A percentile compares a stretch with the other conserved stretches of the same genome.
phyloP scores from a whole-genome alignment of 2,888 invertebrate genomes.

The Cheilosia scutellata region DNA sequence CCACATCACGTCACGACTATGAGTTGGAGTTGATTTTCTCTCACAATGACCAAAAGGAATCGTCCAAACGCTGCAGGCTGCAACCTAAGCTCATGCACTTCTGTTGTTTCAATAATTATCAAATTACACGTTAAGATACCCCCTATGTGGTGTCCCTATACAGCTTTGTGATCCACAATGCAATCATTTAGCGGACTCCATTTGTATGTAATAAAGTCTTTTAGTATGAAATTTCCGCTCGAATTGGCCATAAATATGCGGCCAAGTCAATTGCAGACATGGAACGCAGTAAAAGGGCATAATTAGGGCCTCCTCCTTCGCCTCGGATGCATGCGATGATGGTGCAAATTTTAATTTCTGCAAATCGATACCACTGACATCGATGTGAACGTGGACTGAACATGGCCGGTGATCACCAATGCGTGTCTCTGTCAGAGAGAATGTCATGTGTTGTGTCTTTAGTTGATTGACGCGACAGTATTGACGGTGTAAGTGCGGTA shows the following conservation, averaged over 20 bases:
- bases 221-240: slow-evolving; percentile 68
- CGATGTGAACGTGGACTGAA: slow-evolving; percentile 68
- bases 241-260: slow-evolving; percentile 75
- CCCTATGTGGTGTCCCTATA: neutral
- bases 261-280: slow-evolving; percentile 69
- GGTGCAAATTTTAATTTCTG: slow-evolving; percentile 66
- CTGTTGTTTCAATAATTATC: slow-evolving; percentile 70
- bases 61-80: slow-evolving; percentile 51
- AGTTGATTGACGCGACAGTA: neutral
- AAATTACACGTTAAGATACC: slow-evolving; percentile 67
- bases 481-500: slow-evolving; percentile 10
- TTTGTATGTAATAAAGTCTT: slow-evolving; percentile 65
- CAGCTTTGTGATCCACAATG: slow-evolving; percentile 43
- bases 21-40: slow-evolving; percentile 51
- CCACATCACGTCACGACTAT: slow-evolving; percentile 6
- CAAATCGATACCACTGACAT: slow-evolving; percentile 75
- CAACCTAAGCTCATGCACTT: slow-evolving; percentile 66
- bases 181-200: slow-evolving; percentile 72
- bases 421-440: slow-evolving; percentile 68
- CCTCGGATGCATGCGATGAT: slow-evolving; percentile 19
- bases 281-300: slow-evolving; percentile 67
- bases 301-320: slow-evolving; percentile 62
- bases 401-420: slow-evolving; percentile 69
- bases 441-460: slow-evolving; percentile 58
- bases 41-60: slow-evolving; percentile 33